Conservation (phyloP, 2,797 vertebrate species). For the Erpetoichthys calabaricus region DNA sequence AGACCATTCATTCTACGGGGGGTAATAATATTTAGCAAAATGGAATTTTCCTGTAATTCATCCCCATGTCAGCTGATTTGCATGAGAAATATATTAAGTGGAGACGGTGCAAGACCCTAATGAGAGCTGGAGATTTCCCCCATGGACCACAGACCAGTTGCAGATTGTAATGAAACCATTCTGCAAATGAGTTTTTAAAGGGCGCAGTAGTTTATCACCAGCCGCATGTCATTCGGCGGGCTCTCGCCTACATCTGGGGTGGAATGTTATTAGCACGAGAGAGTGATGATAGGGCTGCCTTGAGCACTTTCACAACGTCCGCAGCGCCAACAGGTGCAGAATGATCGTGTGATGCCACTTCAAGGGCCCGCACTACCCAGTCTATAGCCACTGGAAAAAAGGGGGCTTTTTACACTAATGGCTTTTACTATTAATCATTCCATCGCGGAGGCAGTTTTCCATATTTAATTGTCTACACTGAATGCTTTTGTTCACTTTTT, state of each 20-base stretch:
- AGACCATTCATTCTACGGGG: conserved; percentile 27
- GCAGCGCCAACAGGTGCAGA: conserved; percentile 11
- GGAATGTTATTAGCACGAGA: conserved; percentile 48
- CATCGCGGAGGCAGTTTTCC: conserved; percentile 51
- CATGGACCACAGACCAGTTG: conserved; percentile 30
- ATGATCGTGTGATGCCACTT: not conserved
- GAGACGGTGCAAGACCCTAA: conserved; percentile 31
- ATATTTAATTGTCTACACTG: conserved; percentile 45
- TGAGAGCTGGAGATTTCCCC: conserved; percentile 37
- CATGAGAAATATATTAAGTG: conserved; percentile 41
- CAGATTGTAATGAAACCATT: conserved; percentile 65
- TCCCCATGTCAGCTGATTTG: conserved; percentile 33
- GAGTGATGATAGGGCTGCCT: conserved; percentile 54
- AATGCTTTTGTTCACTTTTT: conserved; percentile 38
- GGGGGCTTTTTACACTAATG: conserved; percentile 31
- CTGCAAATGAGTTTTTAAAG: conserved; percentile 74
- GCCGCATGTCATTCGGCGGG: conserved; percentile 39
- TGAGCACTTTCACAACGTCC: conserved; percentile 23
- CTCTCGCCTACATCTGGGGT: conserved; percentile 44
- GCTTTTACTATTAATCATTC: conserved; percentile 50
- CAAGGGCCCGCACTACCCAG: not conserved
- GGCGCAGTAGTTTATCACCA: conserved; percentile 54
- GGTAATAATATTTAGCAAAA: conserved; percentile 20
- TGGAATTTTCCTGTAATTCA: conserved; percentile 31
- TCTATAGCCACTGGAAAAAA: not conserved